Evolutionary conservation across 2,888 invertebrate species (phyloP).

Genomic region (Sepioteuthis lessoniana): DNA sequence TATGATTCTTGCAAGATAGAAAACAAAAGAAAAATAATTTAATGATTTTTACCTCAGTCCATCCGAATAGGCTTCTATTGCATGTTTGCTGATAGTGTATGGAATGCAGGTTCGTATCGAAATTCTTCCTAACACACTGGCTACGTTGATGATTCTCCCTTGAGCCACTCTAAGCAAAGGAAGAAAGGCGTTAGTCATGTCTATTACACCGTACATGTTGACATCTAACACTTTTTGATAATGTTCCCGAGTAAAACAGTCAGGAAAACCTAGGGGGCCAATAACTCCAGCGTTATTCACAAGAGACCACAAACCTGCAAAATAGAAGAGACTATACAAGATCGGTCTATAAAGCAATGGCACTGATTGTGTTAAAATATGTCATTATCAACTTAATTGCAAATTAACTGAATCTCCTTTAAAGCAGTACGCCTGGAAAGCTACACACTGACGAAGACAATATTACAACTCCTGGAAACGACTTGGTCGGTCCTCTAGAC

Average conservation of each 20-base stretch:
- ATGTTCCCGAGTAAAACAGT: conserved; percentile 67
- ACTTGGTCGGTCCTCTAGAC: too few relatives aligned
- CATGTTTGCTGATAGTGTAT: conserved; percentile 67
- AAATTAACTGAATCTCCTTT: too few relatives aligned
- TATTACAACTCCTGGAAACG: too few relatives aligned
- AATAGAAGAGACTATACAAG: background rate
- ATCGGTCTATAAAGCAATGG: too few relatives aligned
- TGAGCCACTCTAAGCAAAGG: conserved; percentile 62
- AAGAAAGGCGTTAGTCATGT: conserved; percentile 62
- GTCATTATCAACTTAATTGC: too few relatives aligned
- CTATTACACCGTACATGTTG: conserved; percentile 73
- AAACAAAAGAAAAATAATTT: too few relatives aligned
- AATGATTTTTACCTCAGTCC: conserved; percentile 60
- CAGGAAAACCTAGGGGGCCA: conserved; percentile 65
- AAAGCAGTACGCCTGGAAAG: too few relatives aligned
- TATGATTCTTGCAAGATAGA: too few relatives aligned
- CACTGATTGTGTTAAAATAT: too few relatives aligned
- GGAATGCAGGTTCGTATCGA: conserved; percentile 55
- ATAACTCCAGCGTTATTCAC: conserved; percentile 70
- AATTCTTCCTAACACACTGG: conserved; percentile 63
- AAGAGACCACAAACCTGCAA: conserved; percentile 68
- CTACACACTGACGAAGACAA: too few relatives aligned
- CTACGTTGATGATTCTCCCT: conserved; percentile 67
- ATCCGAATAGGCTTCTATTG: conserved; percentile 65
- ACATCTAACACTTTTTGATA: conserved; percentile 64